Percentiles rank a stretch among this genome's conserved stretches.
These are phyloP conservation scores for Microplitis manilae DNA, from an alignment of 2,888 invertebrate genomes.

Conservation along the genomic window DNA sequence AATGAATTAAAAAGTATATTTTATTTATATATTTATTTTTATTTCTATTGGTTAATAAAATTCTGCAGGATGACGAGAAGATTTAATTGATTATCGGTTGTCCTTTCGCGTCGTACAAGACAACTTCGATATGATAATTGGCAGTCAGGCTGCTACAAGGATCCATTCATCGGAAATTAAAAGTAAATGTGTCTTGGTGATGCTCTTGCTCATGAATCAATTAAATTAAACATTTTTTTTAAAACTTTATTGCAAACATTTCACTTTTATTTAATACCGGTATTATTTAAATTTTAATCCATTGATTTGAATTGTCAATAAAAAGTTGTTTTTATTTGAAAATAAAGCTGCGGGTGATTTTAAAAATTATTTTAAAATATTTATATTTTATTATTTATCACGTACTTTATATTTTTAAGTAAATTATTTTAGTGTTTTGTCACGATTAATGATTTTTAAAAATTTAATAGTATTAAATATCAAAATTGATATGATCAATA, in stretches of 20 bases:
- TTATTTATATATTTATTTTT: background rate
- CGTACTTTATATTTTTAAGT: background rate
- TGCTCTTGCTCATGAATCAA: background rate
- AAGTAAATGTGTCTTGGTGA: background rate
- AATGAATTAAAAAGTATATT: background rate
- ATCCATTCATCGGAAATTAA: background rate
- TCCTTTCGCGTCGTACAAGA: slow-evolving; percentile 19
- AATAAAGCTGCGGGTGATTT: too few species aligned
- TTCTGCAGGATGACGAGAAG: background rate
- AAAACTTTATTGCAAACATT: background rate
- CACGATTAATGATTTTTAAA: background rate
- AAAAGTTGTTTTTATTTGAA: too few species aligned
- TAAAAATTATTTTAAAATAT: too few species aligned
- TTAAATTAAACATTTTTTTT: background rate
- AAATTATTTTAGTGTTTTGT: background rate
- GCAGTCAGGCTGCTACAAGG: slow-evolving; percentile 8
- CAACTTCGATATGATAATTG: slow-evolving; percentile 27
- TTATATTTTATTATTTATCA: too few species aligned
- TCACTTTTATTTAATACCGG: too few species aligned
- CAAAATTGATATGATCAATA: slow-evolving; percentile 18
- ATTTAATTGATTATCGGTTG: slow-evolving; percentile 6
- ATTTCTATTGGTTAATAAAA: background rate
- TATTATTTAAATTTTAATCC: too few species aligned
- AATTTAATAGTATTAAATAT: background rate
- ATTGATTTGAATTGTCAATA: too few species aligned